These are phyloP conservation scores for Danaus chrysippus DNA, from an alignment of 2,888 invertebrate species.

Conservation along the genomic window DNA sequence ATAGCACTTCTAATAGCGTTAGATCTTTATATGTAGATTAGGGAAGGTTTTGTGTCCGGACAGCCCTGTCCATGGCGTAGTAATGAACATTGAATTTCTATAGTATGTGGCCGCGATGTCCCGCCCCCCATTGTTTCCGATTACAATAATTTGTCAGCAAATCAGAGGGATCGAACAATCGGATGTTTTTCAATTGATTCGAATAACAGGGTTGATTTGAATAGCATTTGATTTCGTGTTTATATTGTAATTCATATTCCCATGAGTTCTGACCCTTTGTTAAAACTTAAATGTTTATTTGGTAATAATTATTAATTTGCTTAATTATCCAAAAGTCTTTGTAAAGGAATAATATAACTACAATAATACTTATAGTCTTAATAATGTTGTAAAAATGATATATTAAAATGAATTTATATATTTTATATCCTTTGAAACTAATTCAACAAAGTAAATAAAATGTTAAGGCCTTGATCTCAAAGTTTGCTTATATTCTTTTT, in stretches of 20 bases:
- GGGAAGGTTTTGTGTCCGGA: background rate
- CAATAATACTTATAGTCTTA: too few relatives aligned
- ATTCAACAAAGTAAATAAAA: slow-evolving; percentile 14
- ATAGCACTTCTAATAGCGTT: too few relatives aligned
- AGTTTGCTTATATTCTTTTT: slow-evolving; percentile 23
- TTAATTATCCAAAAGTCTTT: background rate
- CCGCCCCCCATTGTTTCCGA: slow-evolving; percentile 74
- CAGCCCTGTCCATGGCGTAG: slow-evolving; percentile 10
- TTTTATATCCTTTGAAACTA: slow-evolving; percentile 1
- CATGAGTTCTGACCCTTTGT: background rate
- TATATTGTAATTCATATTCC: background rate
- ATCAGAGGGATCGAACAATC: slow-evolving; percentile 74
- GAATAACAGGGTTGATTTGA: slow-evolving; percentile 21
- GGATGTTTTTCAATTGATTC: slow-evolving; percentile 63
- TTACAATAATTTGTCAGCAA: slow-evolving; percentile 74
- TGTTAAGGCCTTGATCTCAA: slow-evolving; percentile 12
- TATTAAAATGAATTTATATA: too few relatives aligned
- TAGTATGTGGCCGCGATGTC: slow-evolving; percentile 37
- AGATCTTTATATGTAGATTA: background rate
- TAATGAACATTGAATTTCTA: slow-evolving; percentile 20
- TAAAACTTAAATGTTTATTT: slow-evolving; percentile 21
- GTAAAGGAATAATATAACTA: too few relatives aligned
- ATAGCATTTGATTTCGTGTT: slow-evolving; percentile 16
- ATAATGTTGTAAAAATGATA: too few relatives aligned
- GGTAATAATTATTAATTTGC: slow-evolving; percentile 10